Percentiles rank a stretch among this genome's conserved stretches.
These are phyloP conservation scores for Atrichornis clamosus DNA, from an alignment of 2,113 vertebrate species.

Conservation along the genomic window DNA sequence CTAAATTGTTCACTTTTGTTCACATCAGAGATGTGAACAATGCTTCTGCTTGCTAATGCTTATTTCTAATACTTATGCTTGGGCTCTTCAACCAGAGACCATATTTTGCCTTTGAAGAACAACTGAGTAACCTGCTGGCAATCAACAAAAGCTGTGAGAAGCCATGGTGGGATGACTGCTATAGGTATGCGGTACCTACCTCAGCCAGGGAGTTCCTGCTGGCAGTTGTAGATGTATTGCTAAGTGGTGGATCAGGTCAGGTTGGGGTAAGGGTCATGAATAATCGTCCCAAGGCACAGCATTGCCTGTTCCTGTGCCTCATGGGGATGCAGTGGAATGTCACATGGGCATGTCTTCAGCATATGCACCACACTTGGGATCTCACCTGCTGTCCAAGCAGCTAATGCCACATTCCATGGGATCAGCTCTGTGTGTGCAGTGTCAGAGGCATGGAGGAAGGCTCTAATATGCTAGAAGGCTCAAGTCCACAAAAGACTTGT, in stretches of 20 bases:
- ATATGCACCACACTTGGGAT: accelerated
- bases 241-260: neutral
- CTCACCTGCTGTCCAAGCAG: neutral
- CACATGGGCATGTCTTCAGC: neutral
- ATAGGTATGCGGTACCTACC: neutral
- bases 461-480: neutral
- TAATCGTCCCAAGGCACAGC: neutral
- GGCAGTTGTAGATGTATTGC: neutral
- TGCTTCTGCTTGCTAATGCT: neutral
- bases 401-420: neutral
- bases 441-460: neutral
- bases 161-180: neutral
- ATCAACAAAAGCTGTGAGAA: neutral
- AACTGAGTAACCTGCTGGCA: neutral
- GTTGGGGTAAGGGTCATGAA: neutral
- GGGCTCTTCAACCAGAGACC: neutral
- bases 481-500: neutral
- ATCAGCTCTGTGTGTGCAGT: neutral
- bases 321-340: neutral
- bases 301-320: neutral
- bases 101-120: neutral
- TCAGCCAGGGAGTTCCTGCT: neutral
- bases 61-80: neutral
- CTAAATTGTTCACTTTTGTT: neutral
- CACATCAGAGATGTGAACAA: neutral